A percentile compares a stretch with the other conserved stretches of the same genome.
These are phyloP conservation scores for Erannis defoliaria DNA, from an alignment of 2,888 invertebrate genomes.

Conservation along the genomic window DNA sequence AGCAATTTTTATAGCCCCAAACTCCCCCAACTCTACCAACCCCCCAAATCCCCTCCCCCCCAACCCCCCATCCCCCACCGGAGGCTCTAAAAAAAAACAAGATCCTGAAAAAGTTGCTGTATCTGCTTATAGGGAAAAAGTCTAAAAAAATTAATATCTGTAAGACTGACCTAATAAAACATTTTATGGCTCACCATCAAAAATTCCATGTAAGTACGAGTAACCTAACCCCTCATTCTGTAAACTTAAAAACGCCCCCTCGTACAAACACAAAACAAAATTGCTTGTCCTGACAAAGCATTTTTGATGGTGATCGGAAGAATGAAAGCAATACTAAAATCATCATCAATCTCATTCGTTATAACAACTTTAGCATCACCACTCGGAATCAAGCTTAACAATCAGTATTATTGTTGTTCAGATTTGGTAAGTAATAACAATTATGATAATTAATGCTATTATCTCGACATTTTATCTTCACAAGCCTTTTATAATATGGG, in stretches of 20 bases:
- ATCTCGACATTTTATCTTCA: conserved; percentile 13
- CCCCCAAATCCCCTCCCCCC: too few species aligned
- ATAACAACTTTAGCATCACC: background rate
- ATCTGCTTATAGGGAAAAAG: background rate
- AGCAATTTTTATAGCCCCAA: too few species aligned
- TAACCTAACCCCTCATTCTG: too few species aligned
- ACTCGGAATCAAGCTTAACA: background rate
- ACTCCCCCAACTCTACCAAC: too few species aligned
- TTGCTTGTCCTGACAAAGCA: too few species aligned
- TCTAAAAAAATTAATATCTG: background rate
- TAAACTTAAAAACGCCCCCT: too few species aligned
- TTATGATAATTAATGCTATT: background rate
- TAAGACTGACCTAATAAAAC: conserved; percentile 8
- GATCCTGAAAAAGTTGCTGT: background rate
- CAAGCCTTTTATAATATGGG: conserved; percentile 1
- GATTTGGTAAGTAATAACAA: conserved; percentile 4
- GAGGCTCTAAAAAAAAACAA: too few species aligned
- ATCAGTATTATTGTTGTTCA: conserved; percentile 3
- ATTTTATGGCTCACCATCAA: conserved; percentile 2
- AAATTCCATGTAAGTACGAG: background rate
- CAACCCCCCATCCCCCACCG: too few species aligned
- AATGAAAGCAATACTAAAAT: too few species aligned
- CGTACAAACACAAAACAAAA: background rate
- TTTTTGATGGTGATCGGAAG: too few species aligned
- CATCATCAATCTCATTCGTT: too few species aligned